phyloP scores from a whole-genome alignment of 1,140 invertebrate species.

The Zelostemma sp. region DNA sequence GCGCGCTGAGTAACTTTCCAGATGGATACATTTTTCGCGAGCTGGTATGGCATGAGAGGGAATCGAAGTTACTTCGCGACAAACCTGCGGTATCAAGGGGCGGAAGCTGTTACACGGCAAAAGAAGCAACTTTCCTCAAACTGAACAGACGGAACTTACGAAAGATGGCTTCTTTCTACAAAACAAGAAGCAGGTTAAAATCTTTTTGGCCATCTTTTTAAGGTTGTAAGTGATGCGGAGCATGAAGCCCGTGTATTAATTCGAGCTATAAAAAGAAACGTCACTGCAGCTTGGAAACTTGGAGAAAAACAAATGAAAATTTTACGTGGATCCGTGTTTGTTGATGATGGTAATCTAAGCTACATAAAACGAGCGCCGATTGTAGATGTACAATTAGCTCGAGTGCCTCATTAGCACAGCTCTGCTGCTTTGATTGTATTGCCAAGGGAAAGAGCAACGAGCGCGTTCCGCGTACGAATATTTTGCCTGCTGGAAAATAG shows the following conservation, averaged over 20 bases:
- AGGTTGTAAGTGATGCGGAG: background rate
- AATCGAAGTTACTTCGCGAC: constrained; percentile 56
- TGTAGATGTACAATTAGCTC: constrained; percentile 51
- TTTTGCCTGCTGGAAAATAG: constrained; percentile 3
- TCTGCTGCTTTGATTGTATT: constrained; percentile 51
- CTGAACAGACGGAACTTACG: constrained; percentile 45
- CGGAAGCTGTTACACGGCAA: constrained; percentile 45
- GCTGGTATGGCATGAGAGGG: constrained; percentile 45
- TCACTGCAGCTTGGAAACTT: no score
- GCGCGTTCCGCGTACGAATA: constrained; percentile 45
- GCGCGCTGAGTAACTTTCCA: constrained; percentile 53
- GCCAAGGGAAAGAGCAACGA: constrained; percentile 37
- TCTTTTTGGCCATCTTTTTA: background rate
- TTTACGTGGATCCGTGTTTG: constrained; percentile 34
- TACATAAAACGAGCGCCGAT: constrained; percentile 57
- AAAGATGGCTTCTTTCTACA: constrained; percentile 28
- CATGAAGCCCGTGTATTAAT: no score
- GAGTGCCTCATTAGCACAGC: constrained; percentile 54
- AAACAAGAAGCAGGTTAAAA: background rate
- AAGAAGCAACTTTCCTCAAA: constrained; percentile 51
- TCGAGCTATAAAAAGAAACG: no score
- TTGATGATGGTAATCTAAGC: constrained; percentile 49
- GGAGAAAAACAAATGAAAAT: no score
- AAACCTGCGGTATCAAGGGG: constrained; percentile 41
- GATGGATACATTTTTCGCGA: constrained; percentile 63